Evolutionary conservation across 2,888 invertebrate species (phyloP).

Genomic region (Oscheius sp.): DNA sequence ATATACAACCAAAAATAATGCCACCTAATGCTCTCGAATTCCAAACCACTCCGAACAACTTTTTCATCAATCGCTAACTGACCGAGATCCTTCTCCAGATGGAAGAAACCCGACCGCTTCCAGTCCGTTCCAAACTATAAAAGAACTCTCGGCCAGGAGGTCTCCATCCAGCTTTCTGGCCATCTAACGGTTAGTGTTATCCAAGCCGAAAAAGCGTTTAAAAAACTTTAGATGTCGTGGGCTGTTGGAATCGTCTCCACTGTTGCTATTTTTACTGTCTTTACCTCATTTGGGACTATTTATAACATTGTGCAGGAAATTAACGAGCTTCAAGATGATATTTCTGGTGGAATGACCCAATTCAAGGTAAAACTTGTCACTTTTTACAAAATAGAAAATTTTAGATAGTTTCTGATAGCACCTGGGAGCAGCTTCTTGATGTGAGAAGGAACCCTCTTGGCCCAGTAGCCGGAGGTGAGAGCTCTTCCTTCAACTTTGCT

Average conservation of each 20-base stretch:
- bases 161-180: no score
- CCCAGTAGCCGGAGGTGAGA: background rate
- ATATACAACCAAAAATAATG: no score
- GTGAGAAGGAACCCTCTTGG: slow-evolving; percentile 30
- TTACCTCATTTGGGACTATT: slow-evolving; percentile 39
- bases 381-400: background rate
- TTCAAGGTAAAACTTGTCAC: slow-evolving; percentile 36
- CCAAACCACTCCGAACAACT: no score
- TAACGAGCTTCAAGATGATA: slow-evolving; percentile 41
- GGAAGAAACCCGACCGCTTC: no score
- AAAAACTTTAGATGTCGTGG: slow-evolving; percentile 45
- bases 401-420: slow-evolving; percentile 43
- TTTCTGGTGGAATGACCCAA: slow-evolving; percentile 40
- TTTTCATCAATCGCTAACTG: no score
- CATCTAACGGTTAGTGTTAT: no score
- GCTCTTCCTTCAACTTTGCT: background rate
- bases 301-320: slow-evolving; percentile 48
- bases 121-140: no score
- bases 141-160: no score
- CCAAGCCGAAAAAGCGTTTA: no score
- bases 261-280: slow-evolving; percentile 34
- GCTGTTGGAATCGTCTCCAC: slow-evolving; percentile 44
- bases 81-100: no score
- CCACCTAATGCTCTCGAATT: no score
- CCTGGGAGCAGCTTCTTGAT: slow-evolving; percentile 45